Base-by-base conservation (phyloP, 2,888 invertebrate species). In the Orchesella flavescens region DNA sequence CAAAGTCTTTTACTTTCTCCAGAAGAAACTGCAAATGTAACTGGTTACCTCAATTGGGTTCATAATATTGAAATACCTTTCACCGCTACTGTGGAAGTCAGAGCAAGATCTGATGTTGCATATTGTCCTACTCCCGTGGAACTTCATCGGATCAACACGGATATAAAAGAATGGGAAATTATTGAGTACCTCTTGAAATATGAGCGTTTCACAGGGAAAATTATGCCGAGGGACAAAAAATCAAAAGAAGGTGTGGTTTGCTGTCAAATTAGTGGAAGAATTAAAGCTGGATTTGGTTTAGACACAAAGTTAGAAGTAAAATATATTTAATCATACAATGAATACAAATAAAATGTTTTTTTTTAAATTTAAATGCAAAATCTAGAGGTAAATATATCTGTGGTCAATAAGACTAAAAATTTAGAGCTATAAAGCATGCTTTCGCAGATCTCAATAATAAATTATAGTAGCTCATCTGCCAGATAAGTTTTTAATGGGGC, bases 51-150 rank as follows among this genome's bases (percentile, higher is more conserved):
- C 46, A 71, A 73, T 21, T 79, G 82, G 77, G 46, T 86, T 0
- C 53, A 79, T 17, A 75, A 76, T n/a, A 53, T 77, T 13, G 86
- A 86, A 19, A 84, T 86, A 19, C 86, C 86, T 10, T 86, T 86
- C 59, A 66, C 71, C 3, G 86, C 84, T 1, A 59, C 17, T 1
- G 84, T 77, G 10, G 71, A 75, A 55, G 44, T 86, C 7, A 53
- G 66, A 19, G 84, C 83, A 19, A 73, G 34, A 43, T 74, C 82
- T 0, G 65, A 71, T 57, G 65, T 74, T 2, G 66, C 77, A 12
- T 61, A 23, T 24, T 73, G 72, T 44, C 68, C 77, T 0, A 78
- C 66, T 34, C 74, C 73, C 0, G 75, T 72, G n/a, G 66, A 69
- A 23, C 53, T 73, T 17, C 59, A 84, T 55, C 43, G 77, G 4